A percentile compares a stretch with the other conserved stretches of the same genome.
Conservation (phyloP, 2,888 invertebrate genomes). For the Euplagia quadripunctaria region DNA sequence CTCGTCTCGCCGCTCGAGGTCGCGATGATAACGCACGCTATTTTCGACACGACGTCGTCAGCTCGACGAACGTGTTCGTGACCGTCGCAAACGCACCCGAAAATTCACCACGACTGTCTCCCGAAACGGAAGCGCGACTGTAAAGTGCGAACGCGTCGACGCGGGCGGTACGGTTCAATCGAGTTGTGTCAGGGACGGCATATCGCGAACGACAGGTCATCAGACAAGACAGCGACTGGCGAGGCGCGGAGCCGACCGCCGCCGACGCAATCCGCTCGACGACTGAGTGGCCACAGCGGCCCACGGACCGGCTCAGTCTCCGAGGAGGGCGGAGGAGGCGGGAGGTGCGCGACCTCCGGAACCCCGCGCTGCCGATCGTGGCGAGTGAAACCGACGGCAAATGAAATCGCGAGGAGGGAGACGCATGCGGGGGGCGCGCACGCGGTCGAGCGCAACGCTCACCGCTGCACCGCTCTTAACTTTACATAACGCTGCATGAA, state of each 20-base stretch:
- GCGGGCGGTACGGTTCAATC: constrained; percentile 57
- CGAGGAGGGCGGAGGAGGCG: constrained; percentile 72
- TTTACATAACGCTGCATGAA: constrained; percentile 83
- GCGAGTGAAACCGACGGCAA: constrained; percentile 76
- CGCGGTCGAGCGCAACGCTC: constrained; percentile 84
- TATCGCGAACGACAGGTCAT: constrained; percentile 50
- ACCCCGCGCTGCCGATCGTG: constrained; percentile 71
- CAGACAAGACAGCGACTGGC: constrained; percentile 52
- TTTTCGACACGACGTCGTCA: constrained; percentile 75
- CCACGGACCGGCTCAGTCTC: constrained; percentile 65
- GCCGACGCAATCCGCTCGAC: constrained; percentile 84
- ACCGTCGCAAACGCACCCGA: constrained; percentile 80
- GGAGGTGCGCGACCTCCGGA: constrained; percentile 82
- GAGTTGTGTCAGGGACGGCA: constrained; percentile 56
- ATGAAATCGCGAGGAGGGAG: constrained; percentile 72
- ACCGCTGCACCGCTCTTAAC: constrained; percentile 78
- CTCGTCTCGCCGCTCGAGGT: constrained; percentile 84
- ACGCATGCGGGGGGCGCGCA: constrained; percentile 68
- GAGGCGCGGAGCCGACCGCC: constrained; percentile 67
- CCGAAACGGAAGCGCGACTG: constrained; percentile 69
- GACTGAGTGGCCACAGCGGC: constrained; percentile 73
- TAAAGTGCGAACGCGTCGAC: constrained; percentile 51
- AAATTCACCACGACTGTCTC: constrained; percentile 69
- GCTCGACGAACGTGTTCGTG: constrained; percentile 68
- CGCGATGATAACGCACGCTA: constrained; percentile 85